Evolutionary conservation across 2,113 vertebrate genomes (phyloP).

Genomic region (Albula glossodonta): DNA sequence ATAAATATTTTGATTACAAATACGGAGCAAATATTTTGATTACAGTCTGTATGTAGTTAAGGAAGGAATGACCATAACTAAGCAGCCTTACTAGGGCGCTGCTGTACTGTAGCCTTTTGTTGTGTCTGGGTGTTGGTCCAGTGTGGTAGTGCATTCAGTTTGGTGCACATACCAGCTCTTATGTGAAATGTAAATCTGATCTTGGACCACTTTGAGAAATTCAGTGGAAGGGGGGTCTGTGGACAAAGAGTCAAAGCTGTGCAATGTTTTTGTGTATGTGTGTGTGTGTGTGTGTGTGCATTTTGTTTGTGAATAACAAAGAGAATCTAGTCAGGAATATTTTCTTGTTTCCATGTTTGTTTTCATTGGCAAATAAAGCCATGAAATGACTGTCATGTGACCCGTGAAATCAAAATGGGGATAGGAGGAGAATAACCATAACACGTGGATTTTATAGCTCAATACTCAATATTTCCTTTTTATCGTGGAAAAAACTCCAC

Average conservation of each 20-base stretch:
- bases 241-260: too few species aligned
- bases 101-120: too few species aligned
- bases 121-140: too few species aligned
- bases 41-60: too few species aligned
- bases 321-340: not conserved
- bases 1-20: too few species aligned
- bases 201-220: not conserved
- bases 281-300: not conserved
- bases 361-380: not conserved
- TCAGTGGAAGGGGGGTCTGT: too few species aligned
- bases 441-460: not conserved
- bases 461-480: not conserved
- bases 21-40: too few species aligned
- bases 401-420: not conserved
- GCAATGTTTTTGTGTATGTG: too few species aligned
- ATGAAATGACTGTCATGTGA: not conserved
- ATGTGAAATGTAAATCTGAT: not conserved
- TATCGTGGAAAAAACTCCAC: not conserved
- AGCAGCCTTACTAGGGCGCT: too few species aligned
- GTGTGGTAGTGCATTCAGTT: too few species aligned
- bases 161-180: too few species aligned
- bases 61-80: too few species aligned
- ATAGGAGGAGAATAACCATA: not conserved
- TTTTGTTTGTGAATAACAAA: not conserved
- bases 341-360: not conserved